Evolutionary conservation across 2,888 invertebrate genomes (phyloP).

Genomic region (Tetropium fuscum): DNA sequence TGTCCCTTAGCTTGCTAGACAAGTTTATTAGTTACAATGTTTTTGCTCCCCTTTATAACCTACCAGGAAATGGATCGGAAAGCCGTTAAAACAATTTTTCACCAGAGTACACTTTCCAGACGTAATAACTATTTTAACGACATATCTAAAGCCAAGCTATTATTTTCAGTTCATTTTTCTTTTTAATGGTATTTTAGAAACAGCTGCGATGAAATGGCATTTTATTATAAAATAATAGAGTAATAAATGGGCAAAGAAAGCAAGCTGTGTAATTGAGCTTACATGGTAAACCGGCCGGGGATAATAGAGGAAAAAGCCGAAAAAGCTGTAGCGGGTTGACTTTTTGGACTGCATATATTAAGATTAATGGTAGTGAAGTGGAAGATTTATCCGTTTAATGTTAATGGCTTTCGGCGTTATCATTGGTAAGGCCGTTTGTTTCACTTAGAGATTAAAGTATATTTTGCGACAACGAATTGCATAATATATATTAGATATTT

Average conservation of each 20-base stretch:
- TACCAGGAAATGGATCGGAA: neutral
- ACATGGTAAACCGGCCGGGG: conserved; percentile 27
- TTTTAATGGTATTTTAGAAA: conserved; percentile 18
- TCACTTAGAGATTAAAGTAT: too few relatives aligned
- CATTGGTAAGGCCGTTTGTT: neutral
- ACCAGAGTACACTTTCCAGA: neutral
- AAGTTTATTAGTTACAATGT: neutral
- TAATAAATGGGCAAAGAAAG: conserved; percentile 22
- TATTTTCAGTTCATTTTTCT: conserved; percentile 17
- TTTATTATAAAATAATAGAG: conserved; percentile 21
- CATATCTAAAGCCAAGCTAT: neutral
- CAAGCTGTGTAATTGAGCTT: conserved; percentile 28
- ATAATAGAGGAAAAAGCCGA: conserved; percentile 36
- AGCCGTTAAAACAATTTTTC: neutral
- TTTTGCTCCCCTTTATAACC: neutral
- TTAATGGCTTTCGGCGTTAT: conserved; percentile 12
- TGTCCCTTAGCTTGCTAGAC: too few relatives aligned
- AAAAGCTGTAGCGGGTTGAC: conserved; percentile 39
- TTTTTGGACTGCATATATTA: conserved; percentile 32
- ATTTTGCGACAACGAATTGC: too few relatives aligned
- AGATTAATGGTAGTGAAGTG: conserved; percentile 33
- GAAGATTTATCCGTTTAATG: conserved; percentile 24
- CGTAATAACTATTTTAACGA: conserved; percentile 5
- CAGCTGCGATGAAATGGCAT: conserved; percentile 21
- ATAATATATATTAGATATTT: too few relatives aligned